phyloP scores from a whole-genome alignment of 2,797 vertebrate genomes.

The Melanitta fusca region DNA sequence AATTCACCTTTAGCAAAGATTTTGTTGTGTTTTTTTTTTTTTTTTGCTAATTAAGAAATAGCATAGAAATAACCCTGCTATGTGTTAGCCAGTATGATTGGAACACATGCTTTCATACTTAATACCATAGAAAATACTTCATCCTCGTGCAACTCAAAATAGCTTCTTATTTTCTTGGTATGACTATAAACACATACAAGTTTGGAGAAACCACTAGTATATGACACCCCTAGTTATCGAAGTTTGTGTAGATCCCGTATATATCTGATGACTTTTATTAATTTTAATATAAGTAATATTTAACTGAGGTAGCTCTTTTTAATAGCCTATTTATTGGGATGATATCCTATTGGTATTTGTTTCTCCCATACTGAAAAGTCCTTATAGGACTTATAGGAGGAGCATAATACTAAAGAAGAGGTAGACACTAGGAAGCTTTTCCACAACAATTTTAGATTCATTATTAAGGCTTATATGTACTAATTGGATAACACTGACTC shows the following conservation, averaged over 20 bases:
- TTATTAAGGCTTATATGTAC: not conserved
- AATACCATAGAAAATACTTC: not conserved
- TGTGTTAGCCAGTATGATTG: not conserved
- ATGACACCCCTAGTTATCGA: not conserved
- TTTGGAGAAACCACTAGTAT: not conserved
- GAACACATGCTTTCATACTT: not conserved
- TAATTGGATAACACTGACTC: not conserved
- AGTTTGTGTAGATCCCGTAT: not conserved
- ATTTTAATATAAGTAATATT: not conserved
- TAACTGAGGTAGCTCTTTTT: not conserved
- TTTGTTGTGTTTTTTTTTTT: not conserved
- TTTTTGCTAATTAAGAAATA: not conserved
- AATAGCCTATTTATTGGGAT: not conserved
- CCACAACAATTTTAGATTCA: not conserved
- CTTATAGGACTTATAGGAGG: not conserved
- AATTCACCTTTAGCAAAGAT: not conserved
- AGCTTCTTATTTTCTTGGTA: not conserved
- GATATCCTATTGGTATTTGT: not conserved
- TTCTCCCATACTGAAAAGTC: not conserved
- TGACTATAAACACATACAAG: not conserved
- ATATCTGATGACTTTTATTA: not conserved
- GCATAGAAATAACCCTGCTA: not conserved
- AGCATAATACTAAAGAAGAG: not conserved
- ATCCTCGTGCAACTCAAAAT: not conserved
- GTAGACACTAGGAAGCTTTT: not conserved